Conservation (phyloP, 2,888 invertebrate species). For the Acleris emargana region DNA sequence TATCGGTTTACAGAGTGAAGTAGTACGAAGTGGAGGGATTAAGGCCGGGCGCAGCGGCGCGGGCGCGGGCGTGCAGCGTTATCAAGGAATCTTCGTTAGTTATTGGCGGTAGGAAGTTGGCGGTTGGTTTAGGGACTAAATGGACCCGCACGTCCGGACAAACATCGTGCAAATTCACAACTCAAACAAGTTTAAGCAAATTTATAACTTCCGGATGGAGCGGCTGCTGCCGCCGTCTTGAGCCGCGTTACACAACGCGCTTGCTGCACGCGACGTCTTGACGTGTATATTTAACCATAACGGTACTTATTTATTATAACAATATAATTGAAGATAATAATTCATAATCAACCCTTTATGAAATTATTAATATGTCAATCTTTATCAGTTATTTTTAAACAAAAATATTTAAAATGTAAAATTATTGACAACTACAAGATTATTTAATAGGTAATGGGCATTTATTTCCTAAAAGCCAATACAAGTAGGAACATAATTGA, state of each 20-base stretch:
- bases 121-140: slow-evolving; percentile 74
- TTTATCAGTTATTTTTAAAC: too few relatives aligned
- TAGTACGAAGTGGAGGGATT: slow-evolving; percentile 34
- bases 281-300: slow-evolving; percentile 41
- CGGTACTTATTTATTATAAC: slow-evolving; percentile 2
- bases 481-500: too few relatives aligned
- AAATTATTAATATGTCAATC: too few relatives aligned
- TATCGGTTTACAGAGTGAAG: slow-evolving; percentile 14
- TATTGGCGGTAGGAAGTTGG: slow-evolving; percentile 70
- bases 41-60: slow-evolving; percentile 23
- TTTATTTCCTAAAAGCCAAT: too few relatives aligned
- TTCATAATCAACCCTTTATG: too few relatives aligned
- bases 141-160: slow-evolving; percentile 79
- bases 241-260: slow-evolving; percentile 37
- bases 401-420: too few relatives aligned
- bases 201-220: slow-evolving; percentile 77
- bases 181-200: slow-evolving; percentile 81
- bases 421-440: too few relatives aligned
- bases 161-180: slow-evolving; percentile 77
- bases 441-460: too few relatives aligned
- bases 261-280: slow-evolving; percentile 27
- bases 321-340: neutral
- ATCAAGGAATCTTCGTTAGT: slow-evolving; percentile 60
- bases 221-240: slow-evolving; percentile 60
- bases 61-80: slow-evolving; percentile 48